phyloP scores from a whole-genome alignment of 2,113 vertebrate species.

The Elephas maximus region DNA sequence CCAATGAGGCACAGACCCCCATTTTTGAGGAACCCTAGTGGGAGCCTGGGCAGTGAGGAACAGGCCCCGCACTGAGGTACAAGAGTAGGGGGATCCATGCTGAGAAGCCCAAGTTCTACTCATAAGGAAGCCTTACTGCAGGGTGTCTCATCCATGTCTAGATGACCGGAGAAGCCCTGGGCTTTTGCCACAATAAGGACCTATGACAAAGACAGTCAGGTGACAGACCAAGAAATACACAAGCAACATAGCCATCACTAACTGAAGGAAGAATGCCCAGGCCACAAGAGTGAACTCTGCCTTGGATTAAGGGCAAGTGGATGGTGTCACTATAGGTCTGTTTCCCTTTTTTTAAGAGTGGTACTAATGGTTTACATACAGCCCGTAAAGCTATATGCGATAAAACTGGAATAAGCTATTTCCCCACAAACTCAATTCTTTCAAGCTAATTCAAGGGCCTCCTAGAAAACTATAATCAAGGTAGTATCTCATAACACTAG shows the following conservation, averaged over 20 bases:
- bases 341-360: not conserved
- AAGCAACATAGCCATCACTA: not conserved
- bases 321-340: not conserved
- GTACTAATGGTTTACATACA: not conserved
- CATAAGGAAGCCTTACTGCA: not conserved
- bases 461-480: not conserved
- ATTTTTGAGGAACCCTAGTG: too few relatives aligned
- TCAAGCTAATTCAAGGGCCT: not conserved
- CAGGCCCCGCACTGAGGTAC: not conserved
- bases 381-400: not conserved
- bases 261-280: not conserved
- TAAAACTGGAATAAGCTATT: not conserved
- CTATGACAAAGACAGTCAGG: not conserved
- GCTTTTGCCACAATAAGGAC: not conserved
- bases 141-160: not conserved
- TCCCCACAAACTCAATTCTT: not conserved
- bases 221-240: not conserved
- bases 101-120: not conserved
- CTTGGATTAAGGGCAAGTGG: not conserved
- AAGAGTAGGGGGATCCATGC: not conserved
- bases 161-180: not conserved
- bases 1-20: not conserved
- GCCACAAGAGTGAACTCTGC: not conserved
- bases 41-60: not conserved
- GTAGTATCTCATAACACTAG: not conserved